These are phyloP conservation scores for Stomorhina lunata DNA, from an alignment of 2,888 invertebrate genomes.

Conservation along the genomic window DNA sequence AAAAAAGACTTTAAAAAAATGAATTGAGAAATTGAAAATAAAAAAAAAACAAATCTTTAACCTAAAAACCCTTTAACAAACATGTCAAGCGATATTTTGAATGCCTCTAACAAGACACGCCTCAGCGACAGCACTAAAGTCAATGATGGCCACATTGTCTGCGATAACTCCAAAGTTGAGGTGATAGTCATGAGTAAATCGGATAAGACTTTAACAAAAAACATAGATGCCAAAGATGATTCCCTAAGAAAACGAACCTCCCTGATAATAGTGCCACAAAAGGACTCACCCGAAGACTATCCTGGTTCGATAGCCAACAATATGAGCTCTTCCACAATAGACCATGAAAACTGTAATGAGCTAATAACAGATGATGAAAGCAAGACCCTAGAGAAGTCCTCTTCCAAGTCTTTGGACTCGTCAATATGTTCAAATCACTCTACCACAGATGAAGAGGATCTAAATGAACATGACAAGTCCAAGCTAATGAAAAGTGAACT, in stretches of 20 bases:
- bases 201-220: constrained; percentile 78
- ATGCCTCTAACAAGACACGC: constrained; percentile 57
- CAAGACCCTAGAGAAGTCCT: constrained; percentile 32
- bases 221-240: constrained; percentile 79
- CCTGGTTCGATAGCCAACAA: constrained; percentile 30
- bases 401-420: constrained; percentile 48
- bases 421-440: constrained; percentile 63
- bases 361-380: constrained; percentile 29
- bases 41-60: constrained; percentile 30
- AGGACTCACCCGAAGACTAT: constrained; percentile 35
- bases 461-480: constrained; percentile 36
- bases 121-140: constrained; percentile 37
- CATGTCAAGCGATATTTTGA: constrained; percentile 67
- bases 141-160: constrained; percentile 60
- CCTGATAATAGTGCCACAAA: constrained; percentile 77
- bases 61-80: constrained; percentile 63
- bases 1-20: constrained; percentile 47
- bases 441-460: constrained; percentile 58
- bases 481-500: constrained; percentile 35
- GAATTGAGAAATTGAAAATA: constrained; percentile 17
- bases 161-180: constrained; percentile 75
- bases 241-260: constrained; percentile 78
- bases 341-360: constrained; percentile 63
- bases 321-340: constrained; percentile 66
- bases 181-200: constrained; percentile 78